phyloP scores from a whole-genome alignment of 1,140 invertebrate genomes.

The Choristoneura fumiferana region DNA sequence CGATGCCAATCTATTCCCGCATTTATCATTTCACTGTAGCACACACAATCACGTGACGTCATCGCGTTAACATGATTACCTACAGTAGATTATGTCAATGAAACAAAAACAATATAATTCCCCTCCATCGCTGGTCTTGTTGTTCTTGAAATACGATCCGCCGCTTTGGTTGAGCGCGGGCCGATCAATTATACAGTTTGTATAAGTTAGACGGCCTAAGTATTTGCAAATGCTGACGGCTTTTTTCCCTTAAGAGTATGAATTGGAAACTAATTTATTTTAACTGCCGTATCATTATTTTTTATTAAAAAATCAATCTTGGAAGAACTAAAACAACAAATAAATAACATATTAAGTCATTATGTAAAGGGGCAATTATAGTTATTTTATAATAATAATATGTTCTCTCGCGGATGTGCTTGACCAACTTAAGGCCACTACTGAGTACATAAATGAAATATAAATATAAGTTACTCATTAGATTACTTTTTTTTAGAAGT shows the following conservation, averaged over 20 bases:
- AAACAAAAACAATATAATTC: slow-evolving; percentile 17
- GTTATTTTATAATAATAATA: too few relatives aligned
- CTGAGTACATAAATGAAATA: too few relatives aligned
- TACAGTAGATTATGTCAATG: slow-evolving; percentile 15
- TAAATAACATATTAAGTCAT: too few relatives aligned
- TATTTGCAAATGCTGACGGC: not conserved
- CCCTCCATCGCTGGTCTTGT: not conserved
- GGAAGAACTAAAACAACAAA: too few relatives aligned
- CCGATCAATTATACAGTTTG: slow-evolving; percentile 13
- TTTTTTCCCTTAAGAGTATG: not conserved
- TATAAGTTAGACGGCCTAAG: not conserved
- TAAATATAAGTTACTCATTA: too few relatives aligned
- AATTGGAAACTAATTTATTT: not conserved
- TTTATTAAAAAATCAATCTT: too few relatives aligned
- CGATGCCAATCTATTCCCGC: not conserved
- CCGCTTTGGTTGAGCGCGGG: not conserved
- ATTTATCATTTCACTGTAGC: slow-evolving; percentile 2
- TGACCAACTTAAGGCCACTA: too few relatives aligned
- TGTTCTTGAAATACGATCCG: slow-evolving; percentile 4
- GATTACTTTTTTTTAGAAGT: too few relatives aligned
- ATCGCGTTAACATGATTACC: slow-evolving; percentile 7
- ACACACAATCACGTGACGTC: slow-evolving; percentile 8
- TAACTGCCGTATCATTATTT: too few relatives aligned
- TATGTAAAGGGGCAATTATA: too few relatives aligned
- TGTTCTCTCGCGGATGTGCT: too few relatives aligned